These are phyloP conservation scores for Gnatocerus cornutus DNA, from an alignment of 2,888 invertebrate genomes.

Conservation along the genomic window DNA sequence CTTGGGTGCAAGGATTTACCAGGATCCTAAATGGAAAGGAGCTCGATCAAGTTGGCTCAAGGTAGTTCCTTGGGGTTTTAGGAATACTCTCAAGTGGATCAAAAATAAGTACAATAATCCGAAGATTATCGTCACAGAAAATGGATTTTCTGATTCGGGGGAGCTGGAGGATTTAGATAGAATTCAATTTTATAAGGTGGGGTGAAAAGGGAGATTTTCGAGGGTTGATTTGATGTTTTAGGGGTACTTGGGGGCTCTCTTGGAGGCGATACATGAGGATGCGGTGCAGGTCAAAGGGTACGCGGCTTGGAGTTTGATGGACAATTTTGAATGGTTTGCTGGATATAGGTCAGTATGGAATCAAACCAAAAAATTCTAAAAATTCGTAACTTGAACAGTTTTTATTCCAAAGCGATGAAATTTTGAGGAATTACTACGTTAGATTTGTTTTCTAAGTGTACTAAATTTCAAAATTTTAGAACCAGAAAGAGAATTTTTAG, in stretches of 20 bases:
- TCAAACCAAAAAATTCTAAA: too few species aligned
- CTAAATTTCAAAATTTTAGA: too few species aligned
- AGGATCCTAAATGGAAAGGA: slow-evolving; percentile 77
- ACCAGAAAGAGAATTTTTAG: too few species aligned
- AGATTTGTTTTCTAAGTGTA: too few species aligned
- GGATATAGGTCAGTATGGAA: slow-evolving; percentile 73
- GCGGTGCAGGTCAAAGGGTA: slow-evolving; percentile 73
- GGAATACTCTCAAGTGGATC: slow-evolving; percentile 72
- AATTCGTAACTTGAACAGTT: too few species aligned
- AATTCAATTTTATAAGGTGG: slow-evolving; percentile 62
- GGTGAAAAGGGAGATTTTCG: neutral
- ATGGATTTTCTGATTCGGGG: slow-evolving; percentile 73
- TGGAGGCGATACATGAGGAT: slow-evolving; percentile 65
- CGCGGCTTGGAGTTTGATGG: slow-evolving; percentile 77
- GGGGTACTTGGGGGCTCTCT: slow-evolving; percentile 54
- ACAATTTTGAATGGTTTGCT: slow-evolving; percentile 77
- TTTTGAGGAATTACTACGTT: too few species aligned
- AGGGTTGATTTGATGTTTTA: neutral
- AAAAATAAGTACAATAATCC: slow-evolving; percentile 70
- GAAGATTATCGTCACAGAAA: slow-evolving; percentile 75
- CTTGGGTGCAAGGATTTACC: slow-evolving; percentile 74
- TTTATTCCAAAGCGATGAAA: too few species aligned
- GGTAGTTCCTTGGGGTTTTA: slow-evolving; percentile 75
- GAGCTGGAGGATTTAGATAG: slow-evolving; percentile 72
- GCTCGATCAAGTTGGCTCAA: slow-evolving; percentile 52